These are phyloP conservation scores for Anthophora plumipes DNA, from an alignment of 2,888 invertebrate genomes.

Conservation along the genomic window DNA sequence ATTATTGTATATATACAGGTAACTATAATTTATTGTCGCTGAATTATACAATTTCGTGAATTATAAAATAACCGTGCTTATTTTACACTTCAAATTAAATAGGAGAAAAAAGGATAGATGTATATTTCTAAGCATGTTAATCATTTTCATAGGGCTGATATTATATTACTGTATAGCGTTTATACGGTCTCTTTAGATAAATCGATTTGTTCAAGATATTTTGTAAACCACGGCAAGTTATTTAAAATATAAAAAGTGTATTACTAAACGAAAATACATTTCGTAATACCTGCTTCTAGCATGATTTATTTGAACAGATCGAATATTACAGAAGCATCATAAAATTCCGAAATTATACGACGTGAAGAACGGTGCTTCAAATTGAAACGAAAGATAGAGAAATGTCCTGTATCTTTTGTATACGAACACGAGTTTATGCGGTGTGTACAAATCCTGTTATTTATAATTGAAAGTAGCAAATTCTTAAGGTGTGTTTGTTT, in stretches of 20 bases:
- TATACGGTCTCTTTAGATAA: conserved; percentile 4
- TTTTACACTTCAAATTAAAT: conserved; percentile 3
- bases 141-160: not conserved
- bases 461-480: not conserved
- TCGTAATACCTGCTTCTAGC: not conserved
- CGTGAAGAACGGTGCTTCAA: not conserved
- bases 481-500: not conserved
- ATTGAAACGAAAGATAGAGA: not conserved
- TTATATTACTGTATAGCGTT: not conserved
- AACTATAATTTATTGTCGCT: conserved; percentile 27
- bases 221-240: not conserved
- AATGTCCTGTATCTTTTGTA: conserved; percentile 3
- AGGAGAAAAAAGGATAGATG: not conserved
- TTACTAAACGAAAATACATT: not conserved
- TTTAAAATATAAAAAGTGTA: not conserved
- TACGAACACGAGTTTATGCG: not conserved
- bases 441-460: not conserved
- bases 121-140: conserved; percentile 10
- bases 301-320: not conserved
- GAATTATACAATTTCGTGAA: conserved; percentile 32
- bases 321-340: not conserved
- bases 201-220: not conserved
- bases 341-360: not conserved
- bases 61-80: conserved; percentile 7
- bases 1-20: conserved; percentile 31